Conservation (phyloP, 2,888 invertebrate genomes). For the Caenorhabditis uteleia region DNA sequence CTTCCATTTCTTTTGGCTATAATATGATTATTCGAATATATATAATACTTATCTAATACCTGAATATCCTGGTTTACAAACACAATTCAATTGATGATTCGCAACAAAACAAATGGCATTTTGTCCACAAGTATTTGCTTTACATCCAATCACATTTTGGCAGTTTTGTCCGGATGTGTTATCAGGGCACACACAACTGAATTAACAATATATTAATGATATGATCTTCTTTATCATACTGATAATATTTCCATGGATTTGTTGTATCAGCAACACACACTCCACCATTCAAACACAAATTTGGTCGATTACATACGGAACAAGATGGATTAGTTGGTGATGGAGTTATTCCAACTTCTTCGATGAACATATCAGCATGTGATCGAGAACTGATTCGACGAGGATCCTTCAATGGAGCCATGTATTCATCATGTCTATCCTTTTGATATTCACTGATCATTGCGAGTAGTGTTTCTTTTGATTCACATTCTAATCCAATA, state of each 20-base stretch:
- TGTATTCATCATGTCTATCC: slow-evolving; percentile 23
- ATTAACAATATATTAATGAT: too few relatives aligned
- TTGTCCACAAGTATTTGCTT: slow-evolving; percentile 44
- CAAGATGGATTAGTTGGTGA: slow-evolving; percentile 22
- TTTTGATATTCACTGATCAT: slow-evolving; percentile 36
- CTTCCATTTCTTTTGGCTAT: slow-evolving; percentile 30
- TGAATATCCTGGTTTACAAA: slow-evolving; percentile 55
- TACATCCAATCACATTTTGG: slow-evolving; percentile 69
- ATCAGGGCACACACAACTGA: slow-evolving; percentile 70
- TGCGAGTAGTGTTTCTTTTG: slow-evolving; percentile 29
- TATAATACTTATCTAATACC: slow-evolving; percentile 12
- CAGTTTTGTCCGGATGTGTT: slow-evolving; percentile 81
- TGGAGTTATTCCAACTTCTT: neutral
- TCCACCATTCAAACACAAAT: slow-evolving; percentile 50
- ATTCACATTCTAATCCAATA: slow-evolving; percentile 28
- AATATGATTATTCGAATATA: neutral
- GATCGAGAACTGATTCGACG: neutral
- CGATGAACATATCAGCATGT: neutral
- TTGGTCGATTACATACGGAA: slow-evolving; percentile 38
- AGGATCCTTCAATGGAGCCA: slow-evolving; percentile 12
- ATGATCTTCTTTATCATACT: too few relatives aligned
- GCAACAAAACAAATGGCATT: slow-evolving; percentile 55
- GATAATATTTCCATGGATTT: slow-evolving; percentile 41
- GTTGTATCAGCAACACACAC: slow-evolving; percentile 39
- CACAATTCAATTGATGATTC: slow-evolving; percentile 56